Base-by-base conservation (phyloP, 30 jellyfish, hydroid and myxozoan species). In the Aurelia sp. region DNA sequence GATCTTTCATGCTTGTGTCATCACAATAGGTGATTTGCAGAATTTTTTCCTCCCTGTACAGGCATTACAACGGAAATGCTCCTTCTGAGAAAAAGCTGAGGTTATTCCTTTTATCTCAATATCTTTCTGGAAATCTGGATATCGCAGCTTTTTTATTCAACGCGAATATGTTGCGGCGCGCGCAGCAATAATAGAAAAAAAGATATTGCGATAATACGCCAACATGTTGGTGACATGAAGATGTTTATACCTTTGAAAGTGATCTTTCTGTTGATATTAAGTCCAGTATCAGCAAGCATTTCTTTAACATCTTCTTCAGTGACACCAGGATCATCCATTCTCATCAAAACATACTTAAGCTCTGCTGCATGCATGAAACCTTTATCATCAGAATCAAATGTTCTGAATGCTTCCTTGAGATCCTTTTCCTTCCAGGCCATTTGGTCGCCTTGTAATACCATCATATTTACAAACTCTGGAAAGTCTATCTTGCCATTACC, bases 391-490 rank as follows among this genome's bases (percentile, higher is more conserved):
- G 97, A 78, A 72, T 93, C 98, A 70, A 93, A 93, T 51, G 97
- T 88, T 50, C 96, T 84, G 73, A 93, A 93, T 7, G 98, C 98
- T 62, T 93, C 98, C 72, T 86, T 73, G 81, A 93, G 53, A 59
- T 93, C 98, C 47, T 93, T 88, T 41, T 93, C 98, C 50, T 90
- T 93, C 98, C 98, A 93, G 30, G 97, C 98, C 92, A 93, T 88
- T 62, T 93, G 97, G 62, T 93, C 98, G 3, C 98, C 98, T 64
- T 93, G 93, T 66, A 85, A 62, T 41, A 89, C 92, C 98, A 93
- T 93, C 96, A 93, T 75, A 64, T 88, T 87, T 4, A 93, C 98
- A 64, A 93, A 93, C 77, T 93, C 98, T 4, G 96, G 91, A 58
- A 93, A 93, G 68, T 93, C 98, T 16, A 93, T 93, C 48, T 93